Percentiles rank a stretch among this genome's conserved stretches.
Conservation (phyloP, 1,140 invertebrate species). For the Drosophila seguyi region DNA sequence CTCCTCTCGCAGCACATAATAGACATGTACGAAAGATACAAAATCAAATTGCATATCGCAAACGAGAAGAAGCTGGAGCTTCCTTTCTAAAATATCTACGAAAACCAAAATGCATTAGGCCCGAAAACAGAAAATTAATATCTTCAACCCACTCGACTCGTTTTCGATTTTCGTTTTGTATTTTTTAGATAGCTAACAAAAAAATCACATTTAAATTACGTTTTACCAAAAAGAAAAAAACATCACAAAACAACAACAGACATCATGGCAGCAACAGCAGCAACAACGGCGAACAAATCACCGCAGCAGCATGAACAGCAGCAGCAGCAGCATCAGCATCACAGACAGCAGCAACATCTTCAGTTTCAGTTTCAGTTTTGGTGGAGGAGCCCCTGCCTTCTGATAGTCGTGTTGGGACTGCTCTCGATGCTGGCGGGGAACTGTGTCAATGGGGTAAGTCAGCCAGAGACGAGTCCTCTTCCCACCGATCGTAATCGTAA, state of each 20-base stretch:
- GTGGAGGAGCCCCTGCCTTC: slow-evolving; percentile 41
- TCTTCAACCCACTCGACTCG: slow-evolving; percentile 49
- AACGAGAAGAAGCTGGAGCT: slow-evolving; percentile 49
- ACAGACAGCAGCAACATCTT: slow-evolving; percentile 54
- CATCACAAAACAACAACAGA: slow-evolving; percentile 59
- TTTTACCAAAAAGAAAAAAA: slow-evolving; percentile 54
- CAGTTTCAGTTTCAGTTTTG: slow-evolving; percentile 22
- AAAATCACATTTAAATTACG: slow-evolving; percentile 75
- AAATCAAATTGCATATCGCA: slow-evolving; percentile 58
- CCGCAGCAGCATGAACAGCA: slow-evolving; percentile 51
- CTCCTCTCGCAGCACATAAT: slow-evolving; percentile 37
- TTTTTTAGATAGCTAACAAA: slow-evolving; percentile 64
- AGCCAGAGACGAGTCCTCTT: slow-evolving; percentile 10
- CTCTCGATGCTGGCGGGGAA: slow-evolving; percentile 67
- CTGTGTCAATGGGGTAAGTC: slow-evolving; percentile 85
- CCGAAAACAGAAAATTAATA: slow-evolving; percentile 42
- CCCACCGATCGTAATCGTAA: slow-evolving; percentile 21
- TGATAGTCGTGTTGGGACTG: slow-evolving; percentile 71
- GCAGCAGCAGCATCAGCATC: slow-evolving; percentile 20
- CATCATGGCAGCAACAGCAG: slow-evolving; percentile 65
- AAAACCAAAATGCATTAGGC: slow-evolving; percentile 24
- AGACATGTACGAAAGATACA: slow-evolving; percentile 56
- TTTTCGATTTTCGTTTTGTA: slow-evolving; percentile 62
- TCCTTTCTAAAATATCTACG: slow-evolving; percentile 73
- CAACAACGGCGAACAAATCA: slow-evolving; percentile 66